phyloP scores from a whole-genome alignment of 1,140 invertebrate species.

The Bombus waltoni region DNA sequence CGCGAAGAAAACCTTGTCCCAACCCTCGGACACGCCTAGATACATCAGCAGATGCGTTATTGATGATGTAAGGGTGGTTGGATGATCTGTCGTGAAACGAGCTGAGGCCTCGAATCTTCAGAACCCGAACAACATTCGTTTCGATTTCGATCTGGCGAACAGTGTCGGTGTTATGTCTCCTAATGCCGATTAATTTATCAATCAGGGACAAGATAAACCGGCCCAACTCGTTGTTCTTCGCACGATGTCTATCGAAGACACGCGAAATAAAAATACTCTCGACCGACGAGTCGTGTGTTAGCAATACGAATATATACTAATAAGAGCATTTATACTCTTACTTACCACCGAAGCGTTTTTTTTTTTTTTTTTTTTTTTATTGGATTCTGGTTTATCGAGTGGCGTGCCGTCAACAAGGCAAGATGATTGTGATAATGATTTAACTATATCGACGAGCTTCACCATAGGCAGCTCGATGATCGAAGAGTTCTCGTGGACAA shows the following conservation, averaged over 20 bases:
- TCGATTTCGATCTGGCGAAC: conserved; percentile 36
- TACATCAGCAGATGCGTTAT: conserved; percentile 57
- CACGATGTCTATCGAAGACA: conserved; percentile 30
- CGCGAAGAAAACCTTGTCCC: not conserved
- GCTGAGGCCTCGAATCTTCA: conserved; percentile 12
- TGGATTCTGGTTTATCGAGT: too few species aligned
- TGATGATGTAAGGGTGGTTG: conserved; percentile 56
- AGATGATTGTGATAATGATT: too few species aligned
- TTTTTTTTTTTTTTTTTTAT: too few species aligned
- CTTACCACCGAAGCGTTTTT: too few species aligned
- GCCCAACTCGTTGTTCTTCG: conserved; percentile 31
- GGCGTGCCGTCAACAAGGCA: too few species aligned
- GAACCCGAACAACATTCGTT: conserved; percentile 24
- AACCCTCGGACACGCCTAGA: conserved; percentile 44
- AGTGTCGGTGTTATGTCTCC: conserved; percentile 56
- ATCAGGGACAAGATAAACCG: conserved; percentile 45
- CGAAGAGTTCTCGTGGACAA: too few species aligned
- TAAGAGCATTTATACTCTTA: too few species aligned
- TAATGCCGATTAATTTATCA: conserved; percentile 71
- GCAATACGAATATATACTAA: too few species aligned
- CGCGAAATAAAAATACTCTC: conserved; percentile 24
- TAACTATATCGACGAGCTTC: too few species aligned
- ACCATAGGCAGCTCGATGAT: too few species aligned
- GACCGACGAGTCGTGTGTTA: too few species aligned
- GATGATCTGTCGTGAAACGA: conserved; percentile 40